Evolutionary conservation across 37 sponge, comb jelly and placozoan species (phyloP).

Genomic region (Agelas oroides): DNA sequence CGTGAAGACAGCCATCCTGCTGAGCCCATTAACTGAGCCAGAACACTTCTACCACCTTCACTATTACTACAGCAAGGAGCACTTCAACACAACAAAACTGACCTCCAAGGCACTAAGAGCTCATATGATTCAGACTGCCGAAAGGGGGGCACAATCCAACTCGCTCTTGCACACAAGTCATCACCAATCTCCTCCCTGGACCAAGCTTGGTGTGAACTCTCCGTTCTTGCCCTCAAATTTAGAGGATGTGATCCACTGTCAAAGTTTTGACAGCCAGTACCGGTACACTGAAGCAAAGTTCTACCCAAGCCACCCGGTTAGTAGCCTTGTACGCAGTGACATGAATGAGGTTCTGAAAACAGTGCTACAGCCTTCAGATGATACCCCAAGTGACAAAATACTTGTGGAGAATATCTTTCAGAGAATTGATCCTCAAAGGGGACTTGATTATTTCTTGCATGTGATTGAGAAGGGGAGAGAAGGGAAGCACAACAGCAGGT

Average conservation of each 20-base stretch:
- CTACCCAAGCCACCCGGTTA: constrained; percentile 31
- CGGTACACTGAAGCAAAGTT: constrained; percentile 45
- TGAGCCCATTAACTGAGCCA: constrained; percentile 34
- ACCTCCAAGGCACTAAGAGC: neutral
- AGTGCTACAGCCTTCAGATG: neutral
- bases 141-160: constrained; percentile 15
- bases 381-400: neutral
- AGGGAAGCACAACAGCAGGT: neutral
- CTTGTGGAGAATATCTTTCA: constrained; percentile 16
- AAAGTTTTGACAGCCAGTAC: constrained; percentile 17
- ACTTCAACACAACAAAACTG: neutral
- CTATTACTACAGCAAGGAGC: constrained; percentile 6
- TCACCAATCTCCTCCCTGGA: constrained; percentile 45
- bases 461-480: neutral
- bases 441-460: constrained; percentile 51
- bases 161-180: constrained; percentile 3
- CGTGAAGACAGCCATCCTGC: constrained; percentile 14
- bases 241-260: constrained; percentile 34
- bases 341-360: neutral
- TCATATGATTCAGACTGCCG: constrained; percentile 28
- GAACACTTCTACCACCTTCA: constrained; percentile 58
- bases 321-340: neutral
- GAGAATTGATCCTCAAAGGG: constrained; percentile 56
- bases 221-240: neutral
- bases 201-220: constrained; percentile 33